Conservation (phyloP, 1,140 invertebrate genomes). For the Arion vulgaris region DNA sequence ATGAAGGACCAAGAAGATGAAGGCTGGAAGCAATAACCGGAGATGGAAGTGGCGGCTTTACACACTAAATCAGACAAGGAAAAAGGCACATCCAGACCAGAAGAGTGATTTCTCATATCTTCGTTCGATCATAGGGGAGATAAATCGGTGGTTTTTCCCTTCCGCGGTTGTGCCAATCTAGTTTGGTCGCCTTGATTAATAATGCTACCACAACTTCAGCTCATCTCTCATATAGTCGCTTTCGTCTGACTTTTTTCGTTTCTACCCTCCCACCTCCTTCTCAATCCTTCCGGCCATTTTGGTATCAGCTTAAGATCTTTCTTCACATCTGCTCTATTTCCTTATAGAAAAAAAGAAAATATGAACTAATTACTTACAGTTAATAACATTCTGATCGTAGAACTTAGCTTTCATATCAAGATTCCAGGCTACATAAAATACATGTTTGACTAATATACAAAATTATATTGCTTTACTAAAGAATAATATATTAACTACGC, state of each 20-base stretch:
- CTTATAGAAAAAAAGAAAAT: not conserved
- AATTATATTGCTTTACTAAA: too few species aligned
- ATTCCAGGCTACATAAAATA: too few species aligned
- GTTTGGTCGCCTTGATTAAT: conserved; percentile 20
- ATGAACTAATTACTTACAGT: not conserved
- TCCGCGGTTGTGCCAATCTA: not conserved
- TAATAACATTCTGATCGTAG: too few species aligned
- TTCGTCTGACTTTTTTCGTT: not conserved
- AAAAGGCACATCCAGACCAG: not conserved
- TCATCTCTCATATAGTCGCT: not conserved
- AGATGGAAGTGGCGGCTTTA: conserved; percentile 22
- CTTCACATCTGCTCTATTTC: not conserved
- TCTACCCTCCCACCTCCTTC: not conserved
- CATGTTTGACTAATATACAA: too few species aligned
- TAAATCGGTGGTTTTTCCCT: conserved; percentile 5
- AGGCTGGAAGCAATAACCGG: conserved; percentile 17
- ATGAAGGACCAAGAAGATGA: not conserved
- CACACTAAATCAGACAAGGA: conserved; percentile 10
- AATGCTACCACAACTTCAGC: conserved; percentile 1
- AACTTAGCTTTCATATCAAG: too few species aligned
- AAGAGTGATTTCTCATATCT: conserved; percentile 19
- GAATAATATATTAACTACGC: too few species aligned
- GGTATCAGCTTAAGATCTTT: not conserved
- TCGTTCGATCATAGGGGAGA: conserved; percentile 4
- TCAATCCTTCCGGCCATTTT: not conserved